Conservation (phyloP, 2,888 invertebrate genomes). For the Parelbella ahira region DNA sequence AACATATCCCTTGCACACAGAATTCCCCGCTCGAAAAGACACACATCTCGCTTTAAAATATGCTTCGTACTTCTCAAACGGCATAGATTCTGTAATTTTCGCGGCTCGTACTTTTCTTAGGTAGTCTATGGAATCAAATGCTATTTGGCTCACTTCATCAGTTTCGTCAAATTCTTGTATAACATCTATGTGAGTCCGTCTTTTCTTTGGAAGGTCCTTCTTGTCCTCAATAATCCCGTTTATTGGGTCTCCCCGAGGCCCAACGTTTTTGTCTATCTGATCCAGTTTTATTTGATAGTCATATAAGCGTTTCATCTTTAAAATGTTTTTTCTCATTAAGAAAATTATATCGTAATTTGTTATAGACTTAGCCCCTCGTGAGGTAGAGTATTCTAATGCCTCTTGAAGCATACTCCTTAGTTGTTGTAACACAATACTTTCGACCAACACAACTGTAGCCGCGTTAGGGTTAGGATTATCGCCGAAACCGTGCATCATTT, state of each 20-base stretch:
- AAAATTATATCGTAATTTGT: constrained; percentile 87
- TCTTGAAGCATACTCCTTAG: constrained; percentile 88
- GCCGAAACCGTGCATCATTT: constrained; percentile 97
- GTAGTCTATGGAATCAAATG: constrained; percentile 79
- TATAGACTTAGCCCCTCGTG: constrained; percentile 81
- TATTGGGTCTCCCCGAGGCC: constrained; percentile 44
- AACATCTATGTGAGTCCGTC: constrained; percentile 68
- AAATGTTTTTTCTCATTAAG: constrained; percentile 89
- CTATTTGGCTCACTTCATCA: constrained; percentile 76
- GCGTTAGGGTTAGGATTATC: constrained; percentile 90
- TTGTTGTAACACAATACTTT: constrained; percentile 91
- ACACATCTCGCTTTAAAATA: constrained; percentile 89
- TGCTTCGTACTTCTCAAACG: constrained; percentile 84
- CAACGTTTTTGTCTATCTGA: constrained; percentile 52
- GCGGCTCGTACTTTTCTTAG: constrained; percentile 81
- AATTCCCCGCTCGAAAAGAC: constrained; percentile 82
- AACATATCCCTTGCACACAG: constrained; percentile 71
- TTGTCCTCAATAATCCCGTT: constrained; percentile 71
- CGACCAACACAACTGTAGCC: constrained; percentile 91
- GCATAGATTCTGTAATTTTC: constrained; percentile 76
- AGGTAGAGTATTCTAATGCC: constrained; percentile 84
- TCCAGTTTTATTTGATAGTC: constrained; percentile 85
- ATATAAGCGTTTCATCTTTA: constrained; percentile 87
- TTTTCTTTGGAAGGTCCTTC: constrained; percentile 71
- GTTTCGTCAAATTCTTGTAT: constrained; percentile 79